Evolutionary conservation across 2,113 vertebrate species (phyloP), one percentile per base, ranked within the genome.

Genomic region (Psammodynastes pulverulentus): DNA sequence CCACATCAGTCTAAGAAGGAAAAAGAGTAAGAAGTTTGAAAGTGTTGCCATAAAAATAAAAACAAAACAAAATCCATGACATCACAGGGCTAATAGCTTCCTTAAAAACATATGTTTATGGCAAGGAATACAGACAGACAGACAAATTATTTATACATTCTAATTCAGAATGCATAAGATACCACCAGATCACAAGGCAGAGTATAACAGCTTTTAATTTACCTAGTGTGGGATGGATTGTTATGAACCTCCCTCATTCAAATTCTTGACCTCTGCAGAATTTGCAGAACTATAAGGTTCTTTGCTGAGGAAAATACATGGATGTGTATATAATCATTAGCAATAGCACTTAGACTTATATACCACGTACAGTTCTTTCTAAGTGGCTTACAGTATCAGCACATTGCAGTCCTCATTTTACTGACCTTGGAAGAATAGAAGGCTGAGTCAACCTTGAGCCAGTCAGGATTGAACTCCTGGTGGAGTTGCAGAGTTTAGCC

Each of bases 1-100:
- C 99, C 62, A 96, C 58, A 79, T 99, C 99, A 1, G 95, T 97
- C 99, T 99, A 97, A 23, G 79, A 46, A 2, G 43, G 51, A 43
- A 93, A 39, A 87, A 29, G 34, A 24, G 4, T 2, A 21, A 3
- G 21, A n/a, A 45, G 43, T 45, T 7, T 17, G 12, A 85, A 54
- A 49, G 21, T 24, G 13, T 9, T 43, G 39, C 17, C 23, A 51
- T 4, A 21, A 54, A 84, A 26, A 9, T 34, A 39, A 54, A 56
- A n/a, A 21, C 15, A 54, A 54, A 34, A 88, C 52, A 17, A 87
- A 87, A 87, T 34, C 86, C 29, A 19, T n/a, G 49, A 3, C 7
- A 87, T 51, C 48, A 86, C 26, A 39, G 67, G 6, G 34, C 34
- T 79, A 79, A 43, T 21, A 39, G 7, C 34, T 17, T 43, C 72